A percentile compares a stretch with the other conserved stretches of the same genome.
Evolutionary conservation across 2,888 invertebrate genomes (phyloP).

Genomic region (Drosophila demipolita): DNA sequence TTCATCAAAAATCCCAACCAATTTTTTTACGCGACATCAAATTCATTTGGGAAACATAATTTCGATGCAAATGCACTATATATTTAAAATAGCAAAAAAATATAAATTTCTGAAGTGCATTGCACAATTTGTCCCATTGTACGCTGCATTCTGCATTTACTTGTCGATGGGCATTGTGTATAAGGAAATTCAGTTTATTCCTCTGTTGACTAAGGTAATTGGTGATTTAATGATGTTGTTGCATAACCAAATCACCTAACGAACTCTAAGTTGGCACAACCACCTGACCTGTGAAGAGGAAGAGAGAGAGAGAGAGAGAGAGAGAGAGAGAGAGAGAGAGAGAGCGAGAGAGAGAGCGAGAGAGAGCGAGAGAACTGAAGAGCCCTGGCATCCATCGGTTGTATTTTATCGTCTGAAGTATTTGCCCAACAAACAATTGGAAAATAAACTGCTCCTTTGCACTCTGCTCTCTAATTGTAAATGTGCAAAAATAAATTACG

Average conservation of each 20-base stretch:
- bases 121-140: constrained; percentile 35
- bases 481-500: constrained; percentile 78
- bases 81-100: not conserved
- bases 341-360: constrained; percentile 12
- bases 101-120: not conserved
- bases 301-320: constrained; percentile 5
- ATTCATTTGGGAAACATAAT: not conserved
- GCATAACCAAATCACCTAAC: constrained; percentile 80
- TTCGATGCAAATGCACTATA: not conserved
- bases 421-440: constrained; percentile 75
- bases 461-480: constrained; percentile 70
- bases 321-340: constrained; percentile 12
- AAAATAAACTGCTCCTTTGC: constrained; percentile 65
- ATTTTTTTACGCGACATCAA: not conserved
- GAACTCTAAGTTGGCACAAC: constrained; percentile 55
- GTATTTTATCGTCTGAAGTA: constrained; percentile 68
- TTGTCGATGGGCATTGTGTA: constrained; percentile 58
- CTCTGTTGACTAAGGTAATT: constrained; percentile 79
- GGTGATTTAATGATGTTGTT: constrained; percentile 80
- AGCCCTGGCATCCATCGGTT: constrained; percentile 6
- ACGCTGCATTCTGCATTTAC: constrained; percentile 38
- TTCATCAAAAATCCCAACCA: too few species aligned
- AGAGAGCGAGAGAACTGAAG: constrained; percentile 11
- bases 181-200: constrained; percentile 77
- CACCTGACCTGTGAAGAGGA: not conserved